phyloP scores from a whole-genome alignment of 2,113 vertebrate genomes.

The Lonchura striata region DNA sequence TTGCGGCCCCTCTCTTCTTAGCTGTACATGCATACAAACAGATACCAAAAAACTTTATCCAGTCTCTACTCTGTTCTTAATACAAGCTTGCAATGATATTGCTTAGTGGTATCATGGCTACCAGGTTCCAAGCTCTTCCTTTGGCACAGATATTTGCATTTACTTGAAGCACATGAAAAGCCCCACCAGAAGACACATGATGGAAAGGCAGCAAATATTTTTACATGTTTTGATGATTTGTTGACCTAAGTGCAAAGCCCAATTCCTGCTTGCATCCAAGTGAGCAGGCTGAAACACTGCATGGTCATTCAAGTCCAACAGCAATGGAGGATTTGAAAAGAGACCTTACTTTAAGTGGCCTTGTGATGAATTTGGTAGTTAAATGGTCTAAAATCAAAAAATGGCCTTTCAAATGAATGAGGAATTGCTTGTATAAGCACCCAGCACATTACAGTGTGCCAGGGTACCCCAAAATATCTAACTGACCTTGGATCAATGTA shows the following conservation, averaged over 20 bases:
- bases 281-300: not conserved
- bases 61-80: not conserved
- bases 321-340: not conserved
- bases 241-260: not conserved
- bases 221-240: not conserved
- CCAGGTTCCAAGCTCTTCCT: not conserved
- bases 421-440: not conserved
- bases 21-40: not conserved
- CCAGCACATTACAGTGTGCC: not conserved
- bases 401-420: not conserved
- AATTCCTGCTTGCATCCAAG: fast-evolving
- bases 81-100: not conserved
- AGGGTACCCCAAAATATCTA: not conserved
- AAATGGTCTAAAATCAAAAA: not conserved
- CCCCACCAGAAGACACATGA: not conserved
- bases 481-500: not conserved
- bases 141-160: not conserved
- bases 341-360: not conserved
- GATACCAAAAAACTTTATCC: not conserved
- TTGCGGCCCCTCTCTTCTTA: not conserved
- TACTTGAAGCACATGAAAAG: not conserved
- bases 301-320: not conserved
- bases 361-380: not conserved
- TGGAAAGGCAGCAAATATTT: not conserved
- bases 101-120: not conserved